Conservation (phyloP, 1,140 invertebrate species). For the Chlorops oryzae region DNA sequence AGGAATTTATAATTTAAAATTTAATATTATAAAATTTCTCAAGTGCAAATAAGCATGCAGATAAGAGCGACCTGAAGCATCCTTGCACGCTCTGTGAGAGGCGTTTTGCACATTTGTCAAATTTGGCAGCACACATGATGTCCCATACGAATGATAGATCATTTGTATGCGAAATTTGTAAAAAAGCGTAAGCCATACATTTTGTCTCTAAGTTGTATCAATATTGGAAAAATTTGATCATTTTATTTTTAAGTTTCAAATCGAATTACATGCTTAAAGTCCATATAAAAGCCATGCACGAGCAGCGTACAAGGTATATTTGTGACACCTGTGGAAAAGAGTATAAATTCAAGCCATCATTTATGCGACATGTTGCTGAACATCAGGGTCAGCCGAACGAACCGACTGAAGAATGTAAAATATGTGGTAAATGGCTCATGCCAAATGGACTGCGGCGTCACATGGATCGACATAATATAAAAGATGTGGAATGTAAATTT, state of each 20-base stretch:
- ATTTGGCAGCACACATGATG: conserved; percentile 20
- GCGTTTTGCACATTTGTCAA: conserved; percentile 22
- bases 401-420: no score
- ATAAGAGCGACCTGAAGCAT: no score
- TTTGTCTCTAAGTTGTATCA: no score
- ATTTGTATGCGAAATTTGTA: conserved; percentile 23
- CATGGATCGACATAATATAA: conserved; percentile 18
- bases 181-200: conserved; percentile 20
- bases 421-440: conserved; percentile 1
- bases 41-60: no score
- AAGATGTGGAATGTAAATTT: conserved; percentile 25
- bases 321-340: conserved; percentile 28
- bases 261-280: conserved; percentile 18
- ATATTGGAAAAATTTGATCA: no score
- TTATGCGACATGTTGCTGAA: conserved; percentile 7
- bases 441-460: conserved; percentile 3
- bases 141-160: conserved; percentile 21
- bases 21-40: no score
- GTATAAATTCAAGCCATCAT: conserved; percentile 12
- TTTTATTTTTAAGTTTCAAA: conserved; percentile 13
- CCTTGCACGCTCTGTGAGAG: conserved; percentile 28
- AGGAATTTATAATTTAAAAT: no score
- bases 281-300: conserved; percentile 19
- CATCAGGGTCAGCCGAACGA: no score
- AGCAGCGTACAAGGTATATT: conserved; percentile 20